Evolutionary conservation across 2,797 vertebrate genomes (phyloP), one percentile per base, ranked within the genome.

Genomic region (Columba guinea): DNA sequence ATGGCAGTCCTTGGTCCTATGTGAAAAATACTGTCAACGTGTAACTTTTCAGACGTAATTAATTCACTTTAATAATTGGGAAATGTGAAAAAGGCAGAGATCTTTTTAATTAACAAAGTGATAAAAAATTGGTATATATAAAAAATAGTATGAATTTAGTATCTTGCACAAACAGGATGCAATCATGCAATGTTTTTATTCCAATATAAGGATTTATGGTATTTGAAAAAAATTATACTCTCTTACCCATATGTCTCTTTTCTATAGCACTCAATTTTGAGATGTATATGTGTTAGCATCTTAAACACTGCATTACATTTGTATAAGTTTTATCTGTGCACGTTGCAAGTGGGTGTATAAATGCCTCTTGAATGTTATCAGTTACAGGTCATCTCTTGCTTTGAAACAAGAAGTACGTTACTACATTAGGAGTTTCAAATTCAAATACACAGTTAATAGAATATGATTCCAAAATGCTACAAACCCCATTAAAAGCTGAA

Each of bases 211-310:
- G 91, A 90, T 90, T 75, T 75, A 74, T 73, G 55, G 28, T 3
- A 77, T 86, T 91, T 91, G 82, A 94, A 90, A 87, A 5, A 65
- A 82, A 79, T 74, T 75, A 35, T n/a, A 74, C 32, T 65, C 10
- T 93, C 55, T 88, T 78, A 78, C 16, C 68, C 75, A 80, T 94
- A 87, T 86, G 71, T 85, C 49, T 85, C 34, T 91, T 46, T 74
- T 85, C 78, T 83, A 44, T 19, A 87, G 34, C 35, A 51, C 14
- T 77, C 34, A 24, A 1, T 89, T 91, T 77, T 75, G 34, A 62
- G 48, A 64, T 53, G 62, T 28, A 15, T 86, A 39, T 3, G 3
- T 27, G 35, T 91, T 69, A 76, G 53, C 73, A 59, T 74, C 56
- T 85, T 83, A 68, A 90, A 68, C 28, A 16, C 14, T 41, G 3